Base-by-base conservation (phyloP, 2,888 invertebrate genomes). In the Chironomus riparius region DNA sequence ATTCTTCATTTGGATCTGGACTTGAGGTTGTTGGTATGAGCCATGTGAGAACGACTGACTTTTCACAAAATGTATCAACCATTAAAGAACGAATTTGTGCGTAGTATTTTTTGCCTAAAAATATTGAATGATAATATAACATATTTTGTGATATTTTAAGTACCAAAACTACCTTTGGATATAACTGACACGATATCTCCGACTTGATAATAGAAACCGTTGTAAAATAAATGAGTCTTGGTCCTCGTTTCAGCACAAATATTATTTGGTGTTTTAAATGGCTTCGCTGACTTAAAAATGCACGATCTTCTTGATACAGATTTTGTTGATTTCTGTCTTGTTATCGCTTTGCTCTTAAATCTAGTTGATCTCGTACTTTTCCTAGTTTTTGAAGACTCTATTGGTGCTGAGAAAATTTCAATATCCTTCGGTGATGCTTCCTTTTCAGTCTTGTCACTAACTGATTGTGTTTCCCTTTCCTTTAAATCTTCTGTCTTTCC, bases 11-110 rank as follows among this genome's bases (percentile, higher is more conserved):
- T 0, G 92, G 91, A 10, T 91, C 89, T 3, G 92, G 92, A 80
- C 93, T 92, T 22, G 90, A 88, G 78, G 89, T 88, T 0, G 95
- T 95, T 0, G 97, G 97, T 75, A 97, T 85, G 0, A 97, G 86
- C 97, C 97, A 97, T 0, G 95, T 94, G 13, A 97, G 86, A 2
- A 92, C 93, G 0, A 95, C 96, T 82, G 95, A 95, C 84, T 96
- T 96, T 82, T 95, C 93, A 80, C 95, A 94, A 83, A 94, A 97
- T 82, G 95, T 94, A 82, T 97, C 97, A 0, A 94, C 92, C 77
- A 97, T 86, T 75, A 97, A 88, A 0, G 95, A 96, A 75, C 93
- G 87, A 76, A 97, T 90, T 85, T 97, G 96, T 5, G 95, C 96
- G 81, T 95, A 97, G 84, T 91, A 97, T 28, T 90, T 87, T 78